A percentile compares a stretch with the other conserved stretches of the same genome.
Conservation (phyloP, 2,113 vertebrate species). For the Hypocryptadius cinnamomeus region DNA sequence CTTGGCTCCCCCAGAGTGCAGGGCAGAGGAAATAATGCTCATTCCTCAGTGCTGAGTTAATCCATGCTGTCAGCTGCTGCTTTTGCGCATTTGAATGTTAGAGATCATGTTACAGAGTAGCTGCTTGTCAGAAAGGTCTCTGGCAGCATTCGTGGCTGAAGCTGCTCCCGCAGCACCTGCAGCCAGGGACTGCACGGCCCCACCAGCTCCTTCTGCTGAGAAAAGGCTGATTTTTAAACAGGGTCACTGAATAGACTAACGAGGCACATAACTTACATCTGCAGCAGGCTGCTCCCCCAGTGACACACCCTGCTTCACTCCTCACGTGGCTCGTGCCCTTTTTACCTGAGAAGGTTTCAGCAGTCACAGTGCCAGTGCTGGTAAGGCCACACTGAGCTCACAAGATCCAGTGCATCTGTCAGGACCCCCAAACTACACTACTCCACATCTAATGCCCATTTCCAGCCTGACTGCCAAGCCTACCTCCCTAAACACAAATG, state of each 20-base stretch:
- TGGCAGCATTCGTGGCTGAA: rapidly evolving
- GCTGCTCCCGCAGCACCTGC: neutral
- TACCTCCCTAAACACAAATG: neutral
- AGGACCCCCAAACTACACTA: neutral
- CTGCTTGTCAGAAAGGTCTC: neutral
- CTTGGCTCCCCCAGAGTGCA: neutral
- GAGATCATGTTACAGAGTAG: neutral
- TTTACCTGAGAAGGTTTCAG: neutral
- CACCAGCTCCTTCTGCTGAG: neutral
- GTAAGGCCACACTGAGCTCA: neutral
- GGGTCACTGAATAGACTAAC: neutral
- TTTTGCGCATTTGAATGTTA: neutral
- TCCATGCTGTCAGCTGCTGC: neutral
- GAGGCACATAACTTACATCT: neutral
- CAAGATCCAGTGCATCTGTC: rapidly evolving
- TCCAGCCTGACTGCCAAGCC: neutral
- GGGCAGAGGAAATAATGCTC: neutral
- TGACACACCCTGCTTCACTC: neutral
- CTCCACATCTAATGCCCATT: neutral
- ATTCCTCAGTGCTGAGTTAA: neutral
- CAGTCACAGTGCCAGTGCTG: neutral
- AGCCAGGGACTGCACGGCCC: rapidly evolving
- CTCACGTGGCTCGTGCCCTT: neutral
- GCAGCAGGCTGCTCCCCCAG: neutral
- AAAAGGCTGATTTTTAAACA: neutral